Base-by-base conservation (phyloP, 2,113 vertebrate species). In the Elaphurus davidianus region DNA sequence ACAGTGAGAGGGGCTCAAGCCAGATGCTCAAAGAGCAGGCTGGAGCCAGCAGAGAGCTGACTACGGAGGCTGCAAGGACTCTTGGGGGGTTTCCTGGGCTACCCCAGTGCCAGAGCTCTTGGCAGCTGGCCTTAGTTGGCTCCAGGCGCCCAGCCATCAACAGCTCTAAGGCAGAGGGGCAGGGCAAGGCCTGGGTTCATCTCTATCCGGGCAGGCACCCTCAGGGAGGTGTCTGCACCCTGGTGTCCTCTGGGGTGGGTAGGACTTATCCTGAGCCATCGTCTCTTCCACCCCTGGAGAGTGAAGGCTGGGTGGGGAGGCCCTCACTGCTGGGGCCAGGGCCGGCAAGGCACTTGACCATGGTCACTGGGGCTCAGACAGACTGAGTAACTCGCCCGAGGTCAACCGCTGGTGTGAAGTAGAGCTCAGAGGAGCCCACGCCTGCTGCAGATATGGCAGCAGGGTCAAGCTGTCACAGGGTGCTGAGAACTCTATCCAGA, bases 161-260 rank as follows among this genome's bases (percentile, higher is more conserved):
- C 2, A 17, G 45, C n/a, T 84, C 10, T 0, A 27, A 57, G 15
- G 59, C 50, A 45, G 40, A 84, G 60, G 36, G 16, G 54, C 3
- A 0, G 28, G 21, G 30, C 54, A 14, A 0, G 2, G 52, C 27
- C 59, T 55, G 13, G 36, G 21, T 15, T 89, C 43, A 14, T 47
- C 43, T 86, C 21, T 13, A 7, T 13, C 71, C 12, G 16, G 47
- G 50, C 23, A 5, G 36, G 16, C 2, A 16, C 6, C 55, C 47
- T 30, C 13, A n/a, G 85, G 79, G 12, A 55, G 21, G 43, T 0
- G 0, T 60, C 52, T 23, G 40, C 13, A 33, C 27, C 16, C 52
- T 30, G 0, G 4, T 10, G 17, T 59, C 33, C 33, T 85, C 74
- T 28, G 21, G 3, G 5, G 50, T 11, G 64, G 10, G 1, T n/a